phyloP scores from a whole-genome alignment of 2,797 vertebrate genomes.

The Eidolon dupreanum region DNA sequence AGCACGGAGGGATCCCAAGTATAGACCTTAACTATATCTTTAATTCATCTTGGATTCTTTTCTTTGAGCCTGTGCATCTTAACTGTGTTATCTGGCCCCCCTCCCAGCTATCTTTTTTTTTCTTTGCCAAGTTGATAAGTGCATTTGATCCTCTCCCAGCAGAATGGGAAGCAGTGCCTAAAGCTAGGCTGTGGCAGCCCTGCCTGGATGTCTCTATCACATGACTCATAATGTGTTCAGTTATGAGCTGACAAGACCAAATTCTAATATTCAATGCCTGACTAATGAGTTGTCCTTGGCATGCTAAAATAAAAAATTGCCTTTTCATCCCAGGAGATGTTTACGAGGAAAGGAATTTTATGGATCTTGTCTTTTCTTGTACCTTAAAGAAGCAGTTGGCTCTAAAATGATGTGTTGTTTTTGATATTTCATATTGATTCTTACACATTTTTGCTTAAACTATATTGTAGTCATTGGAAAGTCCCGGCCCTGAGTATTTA shows the following conservation, averaged over 20 bases:
- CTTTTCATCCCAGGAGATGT: neutral
- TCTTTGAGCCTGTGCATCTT: neutral
- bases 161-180: neutral
- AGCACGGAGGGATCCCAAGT: neutral
- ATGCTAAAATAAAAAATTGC: neutral
- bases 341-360: neutral
- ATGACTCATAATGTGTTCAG: neutral
- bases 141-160: neutral
- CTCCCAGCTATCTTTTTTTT: neutral
- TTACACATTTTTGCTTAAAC: neutral
- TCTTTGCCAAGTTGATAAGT: conserved; percentile 18
- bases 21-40: neutral
- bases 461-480: neutral
- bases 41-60: neutral
- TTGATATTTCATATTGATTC: neutral
- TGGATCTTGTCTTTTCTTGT: neutral
- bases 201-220: neutral
- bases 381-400: neutral
- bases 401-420: neutral
- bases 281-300: neutral
- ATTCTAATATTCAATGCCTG: neutral
- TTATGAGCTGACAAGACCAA: neutral
- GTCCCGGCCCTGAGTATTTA: neutral
- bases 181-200: neutral
- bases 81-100: neutral